Base-by-base conservation (phyloP, 2,113 vertebrate genomes). In the Lepisosteus oculatus region DNA sequence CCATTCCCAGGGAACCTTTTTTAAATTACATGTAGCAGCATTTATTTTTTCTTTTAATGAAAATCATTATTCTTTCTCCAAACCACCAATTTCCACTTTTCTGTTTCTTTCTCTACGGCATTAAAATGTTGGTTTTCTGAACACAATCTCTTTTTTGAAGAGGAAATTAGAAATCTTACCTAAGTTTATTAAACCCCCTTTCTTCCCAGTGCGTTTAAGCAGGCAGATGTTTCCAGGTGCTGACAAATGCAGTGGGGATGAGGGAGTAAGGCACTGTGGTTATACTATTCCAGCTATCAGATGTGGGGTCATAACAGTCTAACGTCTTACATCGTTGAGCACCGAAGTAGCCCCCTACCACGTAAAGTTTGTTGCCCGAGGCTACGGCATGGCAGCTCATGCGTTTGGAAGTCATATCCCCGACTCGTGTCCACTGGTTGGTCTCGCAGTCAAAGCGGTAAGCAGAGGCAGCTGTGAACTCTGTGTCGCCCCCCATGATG, bases 381-480 rank as follows among this genome's bases (percentile, higher is more conserved):
- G 96, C 96, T 82, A 98, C 86, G 0, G 96, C 95, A 0, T 98
- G 96, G 81, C 96, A 98, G 1, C 95, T 97, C 96, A 98, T 98
- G 74, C 96, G 92, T 71, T 98, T 98, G 77, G 96, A 95, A 0
- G 96, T 98, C 96, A 98, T 98, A 86, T 98, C 96, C 6, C 96
- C 96, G 0, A 98, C 92, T 41, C 96, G 92, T 0, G 92, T 95
- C 96, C 96, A 98, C 80, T 94, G 94, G 83, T 93, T 93, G 0
- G 88, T 93, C 67, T 98, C 96, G 2, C 93, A 96, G 90, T 98
- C 95, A 12, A 95, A 98, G 79, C 96, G 95, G 81, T 98, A 98
- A 11, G 96, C 96, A 0, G 95, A 95, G 0, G 95, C 95, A 0
- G 96, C 96, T 0, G 96, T 97, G 86, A 96, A 98, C 69, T 98